Evolutionary conservation across 1,140 invertebrate genomes (phyloP).

Genomic region (Drosophila lacteicornis): DNA sequence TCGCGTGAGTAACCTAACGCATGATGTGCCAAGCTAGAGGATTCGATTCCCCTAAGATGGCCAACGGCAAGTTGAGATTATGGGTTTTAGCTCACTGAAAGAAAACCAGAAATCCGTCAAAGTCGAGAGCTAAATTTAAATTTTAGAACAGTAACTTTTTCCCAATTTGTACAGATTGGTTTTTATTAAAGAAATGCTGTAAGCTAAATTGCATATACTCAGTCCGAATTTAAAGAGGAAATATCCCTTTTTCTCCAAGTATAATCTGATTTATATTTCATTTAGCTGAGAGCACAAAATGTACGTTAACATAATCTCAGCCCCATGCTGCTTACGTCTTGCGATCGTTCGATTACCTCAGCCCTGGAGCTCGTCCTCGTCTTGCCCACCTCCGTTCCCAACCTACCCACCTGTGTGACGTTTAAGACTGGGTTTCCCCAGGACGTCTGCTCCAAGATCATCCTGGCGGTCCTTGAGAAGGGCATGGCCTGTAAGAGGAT

Average conservation of each 20-base stretch:
- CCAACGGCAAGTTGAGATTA: constrained; percentile 7
- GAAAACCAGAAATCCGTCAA: not conserved
- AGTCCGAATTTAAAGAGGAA: not conserved
- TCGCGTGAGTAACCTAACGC: constrained; percentile 30
- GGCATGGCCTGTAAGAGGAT: constrained; percentile 4
- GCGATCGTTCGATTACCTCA: constrained; percentile 40
- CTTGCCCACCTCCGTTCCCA: not conserved
- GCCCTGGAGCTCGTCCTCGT: constrained; percentile 28
- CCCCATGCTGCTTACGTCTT: constrained; percentile 29
- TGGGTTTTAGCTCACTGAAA: not conserved
- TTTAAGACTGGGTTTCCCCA: constrained; percentile 31
- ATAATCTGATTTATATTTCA: not conserved
- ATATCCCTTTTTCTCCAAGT: not conserved
- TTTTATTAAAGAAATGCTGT: not conserved
- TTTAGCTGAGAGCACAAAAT: constrained; percentile 26
- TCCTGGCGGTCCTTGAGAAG: constrained; percentile 24
- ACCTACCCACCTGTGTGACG: constrained; percentile 24
- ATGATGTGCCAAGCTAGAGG: constrained; percentile 29
- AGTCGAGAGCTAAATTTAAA: not conserved
- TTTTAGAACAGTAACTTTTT: not conserved
- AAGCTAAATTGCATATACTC: not conserved
- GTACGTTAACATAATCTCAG: not conserved
- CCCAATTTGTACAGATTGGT: not conserved
- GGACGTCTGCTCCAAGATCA: constrained; percentile 44
- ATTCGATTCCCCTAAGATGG: constrained; percentile 13